Percentiles rank a stretch among this genome's conserved stretches.
phyloP scores from a whole-genome alignment of 2,113 vertebrate species.

The Saguinus imperator region DNA sequence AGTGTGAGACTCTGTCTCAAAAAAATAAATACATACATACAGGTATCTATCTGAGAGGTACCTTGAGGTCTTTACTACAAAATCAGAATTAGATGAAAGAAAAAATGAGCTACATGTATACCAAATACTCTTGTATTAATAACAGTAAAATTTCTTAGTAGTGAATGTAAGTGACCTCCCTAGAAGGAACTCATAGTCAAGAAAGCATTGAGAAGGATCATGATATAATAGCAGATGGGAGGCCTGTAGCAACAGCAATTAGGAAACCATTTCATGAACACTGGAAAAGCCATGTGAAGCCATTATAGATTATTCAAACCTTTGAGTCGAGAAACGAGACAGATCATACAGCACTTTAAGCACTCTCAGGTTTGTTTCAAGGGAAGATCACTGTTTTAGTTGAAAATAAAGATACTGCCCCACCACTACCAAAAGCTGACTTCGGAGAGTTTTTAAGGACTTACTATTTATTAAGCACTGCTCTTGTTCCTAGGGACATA shows the following conservation, averaged over 20 bases:
- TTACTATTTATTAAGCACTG: neutral
- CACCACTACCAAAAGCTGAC: neutral
- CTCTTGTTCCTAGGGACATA: neutral
- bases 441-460: neutral
- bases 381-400: neutral
- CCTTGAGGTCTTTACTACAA: neutral
- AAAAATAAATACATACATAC: neutral
- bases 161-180: conserved; percentile 3
- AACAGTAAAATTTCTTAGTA: conserved; percentile 8
- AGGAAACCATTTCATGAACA: neutral
- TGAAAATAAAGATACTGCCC: neutral
- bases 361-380: neutral
- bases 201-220: neutral
- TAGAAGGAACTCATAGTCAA: neutral
- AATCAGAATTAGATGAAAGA: neutral
- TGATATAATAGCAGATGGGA: neutral
- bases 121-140: neutral
- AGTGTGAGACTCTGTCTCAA: no score
- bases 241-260: neutral
- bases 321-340: neutral
- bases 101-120: neutral
- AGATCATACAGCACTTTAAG: neutral
- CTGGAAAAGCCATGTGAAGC: neutral
- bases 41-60: neutral
- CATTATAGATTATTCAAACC: neutral